Evolutionary conservation across 2,888 invertebrate species (phyloP).

Genomic region (Hydriomena furcata): DNA sequence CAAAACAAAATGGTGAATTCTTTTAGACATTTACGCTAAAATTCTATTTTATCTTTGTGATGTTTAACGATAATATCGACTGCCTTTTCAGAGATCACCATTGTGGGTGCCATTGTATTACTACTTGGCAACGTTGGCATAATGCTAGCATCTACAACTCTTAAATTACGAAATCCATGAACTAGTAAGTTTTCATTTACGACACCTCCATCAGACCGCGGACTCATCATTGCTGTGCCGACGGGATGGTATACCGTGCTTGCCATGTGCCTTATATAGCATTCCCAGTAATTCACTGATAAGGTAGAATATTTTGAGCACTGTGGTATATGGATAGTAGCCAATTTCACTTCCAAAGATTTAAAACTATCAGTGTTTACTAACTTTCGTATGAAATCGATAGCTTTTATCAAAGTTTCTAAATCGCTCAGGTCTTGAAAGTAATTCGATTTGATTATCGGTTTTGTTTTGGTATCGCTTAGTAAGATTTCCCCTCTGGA

Average conservation of each 20-base stretch:
- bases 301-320: constrained; percentile 40
- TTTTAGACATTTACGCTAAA: constrained; percentile 1
- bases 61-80: constrained; percentile 61
- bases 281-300: constrained; percentile 80
- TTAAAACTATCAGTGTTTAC: constrained; percentile 20
- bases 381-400: constrained; percentile 18
- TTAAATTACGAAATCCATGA: constrained; percentile 77
- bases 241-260: constrained; percentile 86
- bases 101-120: constrained; percentile 82
- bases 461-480: constrained; percentile 21
- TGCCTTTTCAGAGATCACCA: constrained; percentile 78
- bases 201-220: constrained; percentile 69
- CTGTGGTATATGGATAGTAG: constrained; percentile 17
- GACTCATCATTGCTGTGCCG: constrained; percentile 88
- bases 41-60: constrained; percentile 11
- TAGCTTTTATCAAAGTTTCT: constrained; percentile 23
- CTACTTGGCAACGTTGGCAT: constrained; percentile 81
- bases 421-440: constrained; percentile 28
- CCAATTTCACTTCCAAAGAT: constrained; percentile 14
- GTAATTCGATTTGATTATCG: constrained; percentile 24
- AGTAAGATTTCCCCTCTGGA: constrained; percentile 83
- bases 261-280: constrained; percentile 79
- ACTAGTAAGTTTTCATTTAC: constrained; percentile 78
- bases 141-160: constrained; percentile 78
- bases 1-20: no score